A percentile compares a stretch with the other conserved stretches of the same genome.
phyloP scores from a whole-genome alignment of 1,140 invertebrate species.

The Penaeus japonicus region DNA sequence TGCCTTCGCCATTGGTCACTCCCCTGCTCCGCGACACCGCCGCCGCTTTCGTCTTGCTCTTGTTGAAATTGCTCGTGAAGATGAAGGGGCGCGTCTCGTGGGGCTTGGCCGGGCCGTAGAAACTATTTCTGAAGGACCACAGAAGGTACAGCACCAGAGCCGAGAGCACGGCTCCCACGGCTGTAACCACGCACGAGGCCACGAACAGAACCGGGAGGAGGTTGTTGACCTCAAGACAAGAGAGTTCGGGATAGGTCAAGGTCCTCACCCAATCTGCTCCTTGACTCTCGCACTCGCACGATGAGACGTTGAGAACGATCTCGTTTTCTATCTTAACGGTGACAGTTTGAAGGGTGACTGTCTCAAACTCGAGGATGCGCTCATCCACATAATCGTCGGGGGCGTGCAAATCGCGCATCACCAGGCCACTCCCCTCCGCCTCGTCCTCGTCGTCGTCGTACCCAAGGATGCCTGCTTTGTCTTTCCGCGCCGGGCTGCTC shows the following conservation, averaged over 20 bases:
- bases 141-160: conserved; percentile 67
- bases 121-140: conserved; percentile 65
- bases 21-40: not conserved
- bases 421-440: conserved; percentile 24
- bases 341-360: conserved; percentile 19
- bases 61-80: conserved; percentile 47
- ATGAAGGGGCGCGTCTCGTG: conserved; percentile 49
- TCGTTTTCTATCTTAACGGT: not conserved
- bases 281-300: conserved; percentile 51
- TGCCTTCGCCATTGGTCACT: conserved; percentile 23
- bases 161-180: conserved; percentile 64
- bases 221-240: conserved; percentile 67
- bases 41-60: not conserved
- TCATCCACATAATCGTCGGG: not conserved
- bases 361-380: conserved; percentile 23
- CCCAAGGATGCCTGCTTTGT: not conserved
- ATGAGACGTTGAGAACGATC: conserved; percentile 37
- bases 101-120: conserved; percentile 63
- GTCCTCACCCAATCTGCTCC: conserved; percentile 58
- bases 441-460: conserved; percentile 51
- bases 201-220: conserved; percentile 65
- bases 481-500: not conserved
- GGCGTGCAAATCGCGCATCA: not conserved
- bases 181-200: conserved; percentile 65
- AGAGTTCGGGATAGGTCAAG: conserved; percentile 65